A percentile compares a stretch with the other conserved stretches of the same genome.
Conservation (phyloP, 2,888 invertebrate genomes). For the Pseudococcus longispinus region DNA sequence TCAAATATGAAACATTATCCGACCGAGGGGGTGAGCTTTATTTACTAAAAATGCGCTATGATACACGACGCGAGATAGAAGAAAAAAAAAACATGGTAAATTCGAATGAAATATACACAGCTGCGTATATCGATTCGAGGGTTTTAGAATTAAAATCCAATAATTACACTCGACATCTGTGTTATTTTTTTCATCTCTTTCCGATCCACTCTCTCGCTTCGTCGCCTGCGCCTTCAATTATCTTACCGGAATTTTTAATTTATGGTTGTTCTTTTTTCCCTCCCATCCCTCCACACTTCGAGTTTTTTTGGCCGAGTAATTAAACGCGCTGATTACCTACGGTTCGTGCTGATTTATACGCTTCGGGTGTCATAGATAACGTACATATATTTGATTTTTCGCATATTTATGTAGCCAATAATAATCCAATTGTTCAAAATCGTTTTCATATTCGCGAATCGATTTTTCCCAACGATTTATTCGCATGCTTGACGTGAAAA, state of each 20-base stretch:
- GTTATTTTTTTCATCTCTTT: slow-evolving; percentile 21
- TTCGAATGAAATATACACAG: slow-evolving; percentile 37
- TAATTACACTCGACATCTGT: slow-evolving; percentile 28
- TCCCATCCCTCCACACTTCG: not conserved
- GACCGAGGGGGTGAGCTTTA: slow-evolving; percentile 54
- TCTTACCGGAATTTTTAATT: slow-evolving; percentile 5
- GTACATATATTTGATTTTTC: not conserved
- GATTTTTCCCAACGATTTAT: no score
- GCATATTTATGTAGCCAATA: no score
- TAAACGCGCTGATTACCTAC: not conserved
- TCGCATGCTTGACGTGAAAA: no score
- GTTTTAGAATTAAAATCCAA: slow-evolving; percentile 34
- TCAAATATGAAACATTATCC: slow-evolving; percentile 50
- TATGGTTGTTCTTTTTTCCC: not conserved
- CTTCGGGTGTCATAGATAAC: not conserved
- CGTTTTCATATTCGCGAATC: no score
- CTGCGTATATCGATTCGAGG: slow-evolving; percentile 42
- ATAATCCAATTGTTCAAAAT: no score
- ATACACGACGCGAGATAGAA: not conserved
- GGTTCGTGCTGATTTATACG: not conserved
- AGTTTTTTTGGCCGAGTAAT: not conserved
- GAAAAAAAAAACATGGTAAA: slow-evolving; percentile 20
- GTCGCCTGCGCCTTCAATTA: not conserved
- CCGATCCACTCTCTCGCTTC: not conserved
- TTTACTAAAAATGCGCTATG: slow-evolving; percentile 51